Percentiles rank a stretch among this genome's conserved stretches.
These are phyloP conservation scores for Atlantisia rogersi DNA, from an alignment of 2,113 vertebrate genomes.

Conservation along the genomic window DNA sequence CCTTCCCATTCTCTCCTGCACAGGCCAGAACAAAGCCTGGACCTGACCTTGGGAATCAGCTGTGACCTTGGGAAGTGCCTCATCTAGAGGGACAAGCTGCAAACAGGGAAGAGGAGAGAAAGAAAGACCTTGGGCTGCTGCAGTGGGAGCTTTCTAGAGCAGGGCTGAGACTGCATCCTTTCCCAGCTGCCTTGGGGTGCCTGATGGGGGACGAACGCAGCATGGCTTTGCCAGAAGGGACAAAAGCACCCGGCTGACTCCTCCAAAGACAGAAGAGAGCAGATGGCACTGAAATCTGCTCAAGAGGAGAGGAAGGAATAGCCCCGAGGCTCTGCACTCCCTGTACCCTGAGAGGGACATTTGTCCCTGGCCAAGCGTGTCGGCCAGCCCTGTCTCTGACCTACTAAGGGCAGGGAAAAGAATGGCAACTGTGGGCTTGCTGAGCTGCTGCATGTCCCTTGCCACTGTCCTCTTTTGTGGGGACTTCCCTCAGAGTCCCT, in stretches of 20 bases:
- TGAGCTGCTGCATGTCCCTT: neutral
- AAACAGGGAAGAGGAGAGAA: neutral
- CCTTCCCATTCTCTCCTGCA: neutral
- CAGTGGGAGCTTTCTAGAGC: slow-evolving; percentile 7
- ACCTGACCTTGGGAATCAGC: neutral
- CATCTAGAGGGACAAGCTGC: neutral
- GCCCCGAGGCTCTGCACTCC: slow-evolving; percentile 10
- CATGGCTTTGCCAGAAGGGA: slow-evolving; percentile 40
- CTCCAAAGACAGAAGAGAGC: slow-evolving; percentile 38
- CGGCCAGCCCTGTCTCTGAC: neutral
- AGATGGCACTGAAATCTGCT: slow-evolving; percentile 56
- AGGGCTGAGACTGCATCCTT: neutral
- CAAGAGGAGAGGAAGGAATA: slow-evolving; percentile 43
- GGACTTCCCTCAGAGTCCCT: neutral
- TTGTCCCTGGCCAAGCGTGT: neutral
- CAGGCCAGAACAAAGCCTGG: neutral
- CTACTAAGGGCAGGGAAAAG: neutral
- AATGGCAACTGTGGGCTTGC: neutral
- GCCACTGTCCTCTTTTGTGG: neutral
- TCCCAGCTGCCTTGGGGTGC: neutral
- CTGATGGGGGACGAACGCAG: slow-evolving; percentile 14
- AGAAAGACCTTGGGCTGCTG: neutral
- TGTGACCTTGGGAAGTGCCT: slow-evolving; percentile 27
- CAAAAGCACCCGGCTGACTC: slow-evolving; percentile 8
- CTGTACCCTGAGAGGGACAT: slow-evolving; percentile 6